Evolutionary conservation across 1,140 invertebrate species (phyloP).

Genomic region (Centruroides vittatus): DNA sequence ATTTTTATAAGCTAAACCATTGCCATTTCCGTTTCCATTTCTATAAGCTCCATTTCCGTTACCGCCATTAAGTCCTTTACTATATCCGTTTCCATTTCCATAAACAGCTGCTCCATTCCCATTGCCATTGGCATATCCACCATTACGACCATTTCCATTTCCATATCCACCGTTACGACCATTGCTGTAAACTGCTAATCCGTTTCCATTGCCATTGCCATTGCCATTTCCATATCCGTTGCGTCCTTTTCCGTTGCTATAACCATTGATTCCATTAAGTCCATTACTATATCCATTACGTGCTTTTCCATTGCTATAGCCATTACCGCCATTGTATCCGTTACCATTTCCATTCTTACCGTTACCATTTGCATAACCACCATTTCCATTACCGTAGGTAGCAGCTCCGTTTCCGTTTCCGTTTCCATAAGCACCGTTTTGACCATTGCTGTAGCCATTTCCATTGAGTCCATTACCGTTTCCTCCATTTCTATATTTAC

Average conservation of each 20-base stretch:
- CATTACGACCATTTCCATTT: conserved; percentile 20
- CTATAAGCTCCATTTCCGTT: conserved; percentile 2
- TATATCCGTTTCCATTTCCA: neutral
- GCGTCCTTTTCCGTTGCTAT: neutral
- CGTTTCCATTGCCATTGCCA: neutral
- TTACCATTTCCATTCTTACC: neutral
- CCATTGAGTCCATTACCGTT: neutral
- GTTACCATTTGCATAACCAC: conserved; percentile 21
- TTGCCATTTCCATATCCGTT: neutral
- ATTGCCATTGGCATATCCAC: conserved; percentile 20
- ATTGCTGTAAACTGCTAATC: too few species aligned
- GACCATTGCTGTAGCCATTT: conserved; percentile 9
- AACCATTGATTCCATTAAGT: too few species aligned
- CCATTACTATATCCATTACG: conserved; percentile 10
- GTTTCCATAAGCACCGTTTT: conserved; percentile 13
- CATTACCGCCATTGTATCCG: neutral
- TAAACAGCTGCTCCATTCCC: conserved; percentile 16
- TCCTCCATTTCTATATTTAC: conserved; percentile 1
- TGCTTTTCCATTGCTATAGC: conserved; percentile 26
- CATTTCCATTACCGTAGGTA: conserved; percentile 19
- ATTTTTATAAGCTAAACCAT: conserved; percentile 14
- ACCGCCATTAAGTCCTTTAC: neutral
- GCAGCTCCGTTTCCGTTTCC: conserved; percentile 11
- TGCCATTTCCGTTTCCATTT: neutral
- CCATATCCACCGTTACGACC: too few species aligned